Evolutionary conservation across 2,888 invertebrate genomes (phyloP).

Genomic region (Parasteatoda lunata): DNA sequence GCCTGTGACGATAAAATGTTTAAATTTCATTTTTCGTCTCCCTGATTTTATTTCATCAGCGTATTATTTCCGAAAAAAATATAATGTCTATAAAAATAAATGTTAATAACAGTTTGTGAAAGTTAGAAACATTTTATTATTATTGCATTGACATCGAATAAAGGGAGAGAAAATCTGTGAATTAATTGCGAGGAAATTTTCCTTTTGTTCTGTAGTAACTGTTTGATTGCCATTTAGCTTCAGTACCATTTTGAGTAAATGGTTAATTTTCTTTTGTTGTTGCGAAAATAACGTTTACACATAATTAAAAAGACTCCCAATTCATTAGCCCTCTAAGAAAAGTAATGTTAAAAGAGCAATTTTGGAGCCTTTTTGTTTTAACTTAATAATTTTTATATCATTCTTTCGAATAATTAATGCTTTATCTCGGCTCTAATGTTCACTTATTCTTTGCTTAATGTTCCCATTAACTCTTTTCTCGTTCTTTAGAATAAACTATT

Average conservation of each 20-base stretch:
- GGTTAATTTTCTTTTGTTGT: slow-evolving; percentile 1
- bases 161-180: not conserved
- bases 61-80: too few relatives aligned
- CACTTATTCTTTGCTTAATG: slow-evolving; percentile 54
- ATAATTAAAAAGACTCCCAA: slow-evolving; percentile 30
- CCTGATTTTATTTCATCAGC: too few relatives aligned
- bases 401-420: slow-evolving; percentile 51
- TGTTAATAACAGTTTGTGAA: too few relatives aligned
- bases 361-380: slow-evolving; percentile 36
- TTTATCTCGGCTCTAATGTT: slow-evolving; percentile 39
- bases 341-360: slow-evolving; percentile 50
- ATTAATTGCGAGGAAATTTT: not conserved
- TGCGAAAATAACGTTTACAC: not conserved
- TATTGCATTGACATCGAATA: not conserved
- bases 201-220: not conserved
- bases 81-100: too few relatives aligned
- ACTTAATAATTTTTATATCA: slow-evolving; percentile 60
- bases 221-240: slow-evolving; percentile 1
- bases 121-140: not conserved
- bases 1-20: too few relatives aligned
- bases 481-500: slow-evolving; percentile 30
- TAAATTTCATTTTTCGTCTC: too few relatives aligned
- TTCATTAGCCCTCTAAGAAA: slow-evolving; percentile 48
- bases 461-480: slow-evolving; percentile 31
- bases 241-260: not conserved